phyloP scores from a whole-genome alignment of 2,797 vertebrate genomes.

The Ceyx erithaca region DNA sequence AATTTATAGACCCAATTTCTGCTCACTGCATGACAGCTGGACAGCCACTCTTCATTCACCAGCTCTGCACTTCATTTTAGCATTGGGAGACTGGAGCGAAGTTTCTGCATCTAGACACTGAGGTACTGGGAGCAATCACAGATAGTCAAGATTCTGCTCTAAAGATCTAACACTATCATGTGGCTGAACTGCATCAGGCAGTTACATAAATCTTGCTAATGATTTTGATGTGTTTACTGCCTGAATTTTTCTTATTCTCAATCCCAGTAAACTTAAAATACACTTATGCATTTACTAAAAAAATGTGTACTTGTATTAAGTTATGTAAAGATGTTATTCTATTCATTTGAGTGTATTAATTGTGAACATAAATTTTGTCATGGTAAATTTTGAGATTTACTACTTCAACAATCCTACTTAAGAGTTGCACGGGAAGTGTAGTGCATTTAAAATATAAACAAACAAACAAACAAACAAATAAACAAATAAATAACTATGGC shows the following conservation, averaged over 20 bases:
- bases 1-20: background rate
- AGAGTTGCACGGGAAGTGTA: background rate
- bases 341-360: background rate
- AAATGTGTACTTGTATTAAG: background rate
- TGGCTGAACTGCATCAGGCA: background rate
- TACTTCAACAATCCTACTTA: background rate
- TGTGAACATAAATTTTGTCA: background rate
- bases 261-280: background rate
- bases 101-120: background rate
- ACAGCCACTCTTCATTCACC: background rate
- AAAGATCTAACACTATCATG: background rate
- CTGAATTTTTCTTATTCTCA: background rate
- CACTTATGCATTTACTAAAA: background rate
- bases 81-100: background rate
- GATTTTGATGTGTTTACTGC: background rate
- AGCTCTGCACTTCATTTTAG: background rate
- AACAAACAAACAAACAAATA: background rate
- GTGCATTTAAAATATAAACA: fast-evolving
- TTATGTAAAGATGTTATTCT: background rate
- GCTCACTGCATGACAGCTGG: background rate
- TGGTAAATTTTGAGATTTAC: background rate
- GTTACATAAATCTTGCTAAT: background rate
- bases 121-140: background rate
- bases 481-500: background rate
- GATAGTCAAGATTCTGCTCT: background rate